phyloP scores from a whole-genome alignment of 1,140 invertebrate genomes.

The Drosophila cardini region DNA sequence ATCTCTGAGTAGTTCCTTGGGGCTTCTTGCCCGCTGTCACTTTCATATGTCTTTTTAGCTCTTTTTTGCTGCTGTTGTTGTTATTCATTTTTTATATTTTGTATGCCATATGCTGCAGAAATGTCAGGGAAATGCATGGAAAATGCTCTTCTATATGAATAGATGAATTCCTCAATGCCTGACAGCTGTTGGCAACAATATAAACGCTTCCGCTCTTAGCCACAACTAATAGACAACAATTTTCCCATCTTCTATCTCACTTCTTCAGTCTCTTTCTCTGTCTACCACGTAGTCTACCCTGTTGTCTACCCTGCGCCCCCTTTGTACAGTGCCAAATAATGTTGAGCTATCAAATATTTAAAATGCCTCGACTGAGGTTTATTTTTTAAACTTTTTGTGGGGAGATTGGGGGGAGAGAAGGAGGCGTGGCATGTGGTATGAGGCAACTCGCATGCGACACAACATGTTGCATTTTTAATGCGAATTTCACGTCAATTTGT shows the following conservation, averaged over 20 bases:
- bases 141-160: conserved; percentile 66
- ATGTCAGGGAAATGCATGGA: conserved; percentile 74
- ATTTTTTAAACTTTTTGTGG: conserved; percentile 9
- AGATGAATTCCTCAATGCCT: conserved; percentile 57
- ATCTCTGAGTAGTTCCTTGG: conserved; percentile 11
- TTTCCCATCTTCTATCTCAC: conserved; percentile 16
- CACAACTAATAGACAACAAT: conserved; percentile 63
- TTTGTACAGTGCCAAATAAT: conserved; percentile 56
- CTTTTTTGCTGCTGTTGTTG: conserved; percentile 18
- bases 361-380: conserved; percentile 59
- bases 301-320: background rate
- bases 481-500: conserved; percentile 56
- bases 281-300: background rate
- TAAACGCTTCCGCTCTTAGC: conserved; percentile 40
- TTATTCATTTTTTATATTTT: conserved; percentile 17
- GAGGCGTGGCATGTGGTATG: too few species aligned
- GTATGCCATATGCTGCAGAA: conserved; percentile 67
- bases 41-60: conserved; percentile 19
- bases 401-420: too few species aligned
- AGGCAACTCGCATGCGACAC: conserved; percentile 61
- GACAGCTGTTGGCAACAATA: conserved; percentile 68
- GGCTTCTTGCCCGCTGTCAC: conserved; percentile 12
- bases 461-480: conserved; percentile 80
- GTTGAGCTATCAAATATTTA: conserved; percentile 74
- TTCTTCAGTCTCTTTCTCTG: conserved; percentile 8